Conservation (phyloP, 2,113 vertebrate species). For the Colinus virginianus region DNA sequence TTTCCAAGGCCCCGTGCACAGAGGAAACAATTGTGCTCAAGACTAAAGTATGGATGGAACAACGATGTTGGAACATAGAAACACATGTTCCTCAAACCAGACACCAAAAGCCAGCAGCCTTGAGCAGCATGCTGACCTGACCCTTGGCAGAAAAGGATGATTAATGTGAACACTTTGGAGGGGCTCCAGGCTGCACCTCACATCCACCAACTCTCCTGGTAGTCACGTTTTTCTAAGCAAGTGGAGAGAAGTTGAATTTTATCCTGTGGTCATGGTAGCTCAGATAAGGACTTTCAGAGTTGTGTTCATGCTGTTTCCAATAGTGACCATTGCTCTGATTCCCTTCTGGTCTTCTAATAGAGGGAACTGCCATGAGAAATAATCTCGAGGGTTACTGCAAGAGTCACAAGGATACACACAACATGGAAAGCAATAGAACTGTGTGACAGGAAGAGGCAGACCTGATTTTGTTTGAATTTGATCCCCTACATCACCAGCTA, state of each 20-base stretch:
- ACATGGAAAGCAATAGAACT: background rate
- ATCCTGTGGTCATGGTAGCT: background rate
- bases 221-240: background rate
- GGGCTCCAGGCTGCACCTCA: background rate
- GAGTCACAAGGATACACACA: no score
- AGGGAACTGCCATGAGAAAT: background rate
- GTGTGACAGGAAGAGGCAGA: background rate
- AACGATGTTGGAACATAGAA: background rate
- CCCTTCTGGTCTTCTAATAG: accelerated
- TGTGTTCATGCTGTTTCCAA: accelerated
- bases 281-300: no score
- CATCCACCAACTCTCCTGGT: background rate
- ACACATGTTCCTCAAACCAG: background rate
- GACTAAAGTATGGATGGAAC: background rate
- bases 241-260: background rate
- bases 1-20: no score
- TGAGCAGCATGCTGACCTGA: background rate
- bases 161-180: background rate
- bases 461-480: background rate
- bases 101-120: background rate
- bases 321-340: background rate
- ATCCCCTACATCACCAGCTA: background rate
- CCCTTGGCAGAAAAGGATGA: background rate
- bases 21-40: background rate
- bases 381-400: background rate